These are phyloP conservation scores for Salvelinus namaycush DNA, from an alignment of 2,113 vertebrate genomes.

Conservation along the genomic window DNA sequence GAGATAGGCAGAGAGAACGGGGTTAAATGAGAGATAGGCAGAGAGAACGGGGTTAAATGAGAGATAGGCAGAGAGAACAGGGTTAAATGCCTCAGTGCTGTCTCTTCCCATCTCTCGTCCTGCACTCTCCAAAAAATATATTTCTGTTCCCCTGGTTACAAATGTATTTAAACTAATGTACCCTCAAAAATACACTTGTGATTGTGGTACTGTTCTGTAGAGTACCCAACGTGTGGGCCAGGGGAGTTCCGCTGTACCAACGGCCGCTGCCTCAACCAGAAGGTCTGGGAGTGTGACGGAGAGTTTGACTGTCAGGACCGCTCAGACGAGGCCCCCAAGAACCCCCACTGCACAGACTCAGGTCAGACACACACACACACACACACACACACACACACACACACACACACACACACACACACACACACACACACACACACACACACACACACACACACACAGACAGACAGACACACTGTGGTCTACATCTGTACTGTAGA, in stretches of 20 bases:
- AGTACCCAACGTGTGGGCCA: constrained; percentile 88
- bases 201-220: constrained; percentile 57
- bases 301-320: constrained; percentile 95
- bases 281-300: constrained; percentile 91
- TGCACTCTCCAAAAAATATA: too few relatives aligned
- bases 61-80: too few relatives aligned
- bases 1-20: too few relatives aligned
- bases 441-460: neutral
- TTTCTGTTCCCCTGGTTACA: too few relatives aligned
- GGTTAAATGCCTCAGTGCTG: too few relatives aligned
- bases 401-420: neutral
- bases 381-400: constrained; percentile 4
- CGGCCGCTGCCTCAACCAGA: constrained; percentile 92
- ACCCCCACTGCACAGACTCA: constrained; percentile 83
- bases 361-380: constrained; percentile 66
- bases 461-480: constrained; percentile 52
- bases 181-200: too few relatives aligned
- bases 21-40: too few relatives aligned
- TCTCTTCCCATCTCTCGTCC: too few relatives aligned
- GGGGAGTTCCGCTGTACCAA: constrained; percentile 91
- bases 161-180: too few relatives aligned
- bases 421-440: neutral
- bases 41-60: too few relatives aligned
- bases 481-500: neutral
- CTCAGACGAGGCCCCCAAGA: constrained; percentile 91